Evolutionary conservation across 2,797 vertebrate genomes (phyloP).

Genomic region (Chanos chanos): DNA sequence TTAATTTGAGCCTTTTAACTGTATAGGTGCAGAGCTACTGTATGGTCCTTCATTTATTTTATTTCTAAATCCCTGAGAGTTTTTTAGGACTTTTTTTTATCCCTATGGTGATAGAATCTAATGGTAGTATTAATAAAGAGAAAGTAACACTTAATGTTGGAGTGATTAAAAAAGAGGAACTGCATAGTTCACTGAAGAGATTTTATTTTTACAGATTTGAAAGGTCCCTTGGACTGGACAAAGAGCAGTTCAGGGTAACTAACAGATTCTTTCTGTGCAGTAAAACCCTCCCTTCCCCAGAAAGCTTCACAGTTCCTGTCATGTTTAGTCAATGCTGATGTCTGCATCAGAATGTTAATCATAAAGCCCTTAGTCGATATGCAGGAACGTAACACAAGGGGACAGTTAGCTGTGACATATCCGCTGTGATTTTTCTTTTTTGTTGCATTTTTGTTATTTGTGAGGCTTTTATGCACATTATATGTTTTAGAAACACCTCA

Average conservation of each 20-base stretch:
- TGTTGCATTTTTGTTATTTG: not conserved
- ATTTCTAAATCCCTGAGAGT: too few species aligned
- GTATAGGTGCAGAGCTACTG: too few species aligned
- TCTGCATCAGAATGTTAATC: constrained; percentile 2
- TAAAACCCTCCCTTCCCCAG: not conserved
- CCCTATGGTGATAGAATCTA: too few species aligned
- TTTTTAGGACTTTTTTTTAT: too few species aligned
- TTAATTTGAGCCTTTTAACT: not conserved
- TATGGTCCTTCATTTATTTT: too few species aligned
- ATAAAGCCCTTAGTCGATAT: not conserved
- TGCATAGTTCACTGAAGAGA: too few species aligned
- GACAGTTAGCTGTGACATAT: not conserved
- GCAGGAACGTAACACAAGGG: not conserved
- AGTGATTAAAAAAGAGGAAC: not conserved
- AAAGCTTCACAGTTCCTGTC: not conserved
- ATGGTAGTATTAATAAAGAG: too few species aligned
- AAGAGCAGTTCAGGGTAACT: too few species aligned
- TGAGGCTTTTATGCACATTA: not conserved
- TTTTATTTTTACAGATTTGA: constrained; percentile 4
- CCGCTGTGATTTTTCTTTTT: not conserved
- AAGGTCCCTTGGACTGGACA: too few species aligned
- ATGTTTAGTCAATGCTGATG: not conserved
- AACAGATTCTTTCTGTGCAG: too few species aligned
- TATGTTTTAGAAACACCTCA: not conserved
- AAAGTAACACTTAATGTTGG: not conserved